These are phyloP conservation scores for Peromyscus attwateri DNA, from an alignment of 2,797 vertebrate genomes.

Conservation along the genomic window DNA sequence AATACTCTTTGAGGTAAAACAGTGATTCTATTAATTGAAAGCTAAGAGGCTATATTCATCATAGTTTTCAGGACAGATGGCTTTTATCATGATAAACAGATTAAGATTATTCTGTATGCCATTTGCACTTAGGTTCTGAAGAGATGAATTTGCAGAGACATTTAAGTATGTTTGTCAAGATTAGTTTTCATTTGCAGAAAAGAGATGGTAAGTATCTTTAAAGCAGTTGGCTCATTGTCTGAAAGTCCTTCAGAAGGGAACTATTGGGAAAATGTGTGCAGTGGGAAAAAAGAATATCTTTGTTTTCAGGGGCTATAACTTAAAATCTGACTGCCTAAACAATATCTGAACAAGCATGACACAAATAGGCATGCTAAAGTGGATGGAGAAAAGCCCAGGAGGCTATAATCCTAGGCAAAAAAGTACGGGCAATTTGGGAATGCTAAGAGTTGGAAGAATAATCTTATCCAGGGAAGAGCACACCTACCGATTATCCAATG, in stretches of 20 bases:
- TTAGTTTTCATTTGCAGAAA: slow-evolving; percentile 73
- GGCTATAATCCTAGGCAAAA: background rate
- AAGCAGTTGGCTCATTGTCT: slow-evolving; percentile 76
- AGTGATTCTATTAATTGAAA: slow-evolving; percentile 75
- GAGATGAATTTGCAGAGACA: slow-evolving; percentile 78
- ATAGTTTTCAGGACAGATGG: slow-evolving; percentile 69
- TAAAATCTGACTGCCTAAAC: slow-evolving; percentile 82
- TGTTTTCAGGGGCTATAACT: slow-evolving; percentile 86
- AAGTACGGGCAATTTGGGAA: background rate
- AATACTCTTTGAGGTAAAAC: slow-evolving; percentile 62
- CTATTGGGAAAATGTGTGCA: slow-evolving; percentile 79
- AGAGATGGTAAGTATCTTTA: slow-evolving; percentile 77
- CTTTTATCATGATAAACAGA: slow-evolving; percentile 66
- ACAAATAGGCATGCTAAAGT: background rate
- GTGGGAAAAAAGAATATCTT: slow-evolving; percentile 82
- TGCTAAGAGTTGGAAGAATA: background rate
- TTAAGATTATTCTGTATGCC: slow-evolving; percentile 45
- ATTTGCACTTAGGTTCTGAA: slow-evolving; percentile 72
- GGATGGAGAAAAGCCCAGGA: background rate
- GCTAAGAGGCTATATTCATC: slow-evolving; percentile 49
- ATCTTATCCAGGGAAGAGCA: too few relatives aligned
- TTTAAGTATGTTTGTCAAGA: slow-evolving; percentile 71
- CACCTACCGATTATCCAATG: too few relatives aligned
- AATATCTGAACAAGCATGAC: background rate
- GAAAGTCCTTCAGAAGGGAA: slow-evolving; percentile 73